A percentile compares a stretch with the other conserved stretches of the same genome.
Conservation (phyloP, 2,888 invertebrate species). For the Pseudococcus longispinus region DNA sequence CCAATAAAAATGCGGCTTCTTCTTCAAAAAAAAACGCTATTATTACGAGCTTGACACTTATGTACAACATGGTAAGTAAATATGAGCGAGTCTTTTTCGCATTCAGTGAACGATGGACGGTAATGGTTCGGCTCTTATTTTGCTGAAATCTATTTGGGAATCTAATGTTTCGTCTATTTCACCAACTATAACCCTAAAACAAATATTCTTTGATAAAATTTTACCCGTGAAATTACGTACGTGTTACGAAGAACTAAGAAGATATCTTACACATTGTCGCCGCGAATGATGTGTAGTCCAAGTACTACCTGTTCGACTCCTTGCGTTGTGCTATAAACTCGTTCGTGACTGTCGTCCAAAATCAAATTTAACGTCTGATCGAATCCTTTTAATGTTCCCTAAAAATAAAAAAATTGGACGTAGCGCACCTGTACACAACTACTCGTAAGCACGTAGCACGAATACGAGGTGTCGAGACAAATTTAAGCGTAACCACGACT, state of each 20-base stretch:
- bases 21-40: background rate
- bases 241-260: too few species aligned
- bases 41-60: background rate
- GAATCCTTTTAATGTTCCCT: constrained; percentile 96
- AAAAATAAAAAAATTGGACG: constrained; percentile 58
- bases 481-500: too few species aligned
- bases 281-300: constrained; percentile 96
- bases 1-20: background rate
- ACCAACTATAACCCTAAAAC: constrained; percentile 76
- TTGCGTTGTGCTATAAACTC: constrained; percentile 91
- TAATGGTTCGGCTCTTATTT: constrained; percentile 83
- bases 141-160: constrained; percentile 78
- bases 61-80: background rate
- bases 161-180: constrained; percentile 85
- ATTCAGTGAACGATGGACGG: constrained; percentile 71
- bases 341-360: constrained; percentile 95
- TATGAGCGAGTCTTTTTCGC: background rate
- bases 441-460: background rate
- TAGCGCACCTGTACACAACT: background rate
- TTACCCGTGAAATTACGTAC: background rate
- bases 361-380: constrained; percentile 99
- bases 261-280: constrained; percentile 87
- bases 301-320: constrained; percentile 96
- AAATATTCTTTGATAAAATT: background rate
- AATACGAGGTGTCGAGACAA: too few species aligned